Conservation (phyloP, 2,888 invertebrate species). For the Drosophila ezoana region DNA sequence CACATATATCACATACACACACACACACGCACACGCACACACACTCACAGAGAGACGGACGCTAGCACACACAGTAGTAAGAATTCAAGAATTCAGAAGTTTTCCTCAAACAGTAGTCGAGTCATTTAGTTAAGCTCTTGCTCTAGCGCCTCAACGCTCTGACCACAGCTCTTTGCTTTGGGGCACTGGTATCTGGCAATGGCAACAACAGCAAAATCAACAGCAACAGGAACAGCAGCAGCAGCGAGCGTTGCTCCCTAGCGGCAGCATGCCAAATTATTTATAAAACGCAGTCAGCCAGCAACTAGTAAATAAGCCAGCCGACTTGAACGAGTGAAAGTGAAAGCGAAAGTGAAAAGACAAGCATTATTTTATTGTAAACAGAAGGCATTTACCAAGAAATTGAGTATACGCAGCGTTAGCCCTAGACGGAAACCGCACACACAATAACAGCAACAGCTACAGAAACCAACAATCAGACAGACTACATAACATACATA, state of each 20-base stretch:
- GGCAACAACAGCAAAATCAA: constrained; percentile 19
- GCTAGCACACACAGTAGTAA: neutral
- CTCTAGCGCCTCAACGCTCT: neutral
- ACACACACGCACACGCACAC: neutral
- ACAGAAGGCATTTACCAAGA: constrained; percentile 14
- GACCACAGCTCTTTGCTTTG: neutral
- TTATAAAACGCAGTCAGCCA: constrained; percentile 62
- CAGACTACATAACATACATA: constrained; percentile 33
- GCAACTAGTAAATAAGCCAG: constrained; percentile 69
- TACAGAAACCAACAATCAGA: constrained; percentile 26
- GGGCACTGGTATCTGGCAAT: constrained; percentile 27
- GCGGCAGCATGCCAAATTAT: constrained; percentile 63
- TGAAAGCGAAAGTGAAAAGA: constrained; percentile 21
- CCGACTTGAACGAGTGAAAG: constrained; percentile 41
- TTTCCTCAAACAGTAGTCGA: neutral
- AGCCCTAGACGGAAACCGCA: constrained; percentile 28
- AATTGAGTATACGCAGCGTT: constrained; percentile 45
- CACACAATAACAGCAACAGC: constrained; percentile 14
- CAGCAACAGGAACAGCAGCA: constrained; percentile 8
- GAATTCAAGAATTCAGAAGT: constrained; percentile 1
- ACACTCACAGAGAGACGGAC: neutral
- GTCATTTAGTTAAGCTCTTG: neutral
- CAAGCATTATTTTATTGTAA: constrained; percentile 35
- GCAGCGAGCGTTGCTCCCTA: constrained; percentile 53
- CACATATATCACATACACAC: neutral